phyloP scores from a whole-genome alignment of 1,140 invertebrate species.

The Drosophila pectinifera region DNA sequence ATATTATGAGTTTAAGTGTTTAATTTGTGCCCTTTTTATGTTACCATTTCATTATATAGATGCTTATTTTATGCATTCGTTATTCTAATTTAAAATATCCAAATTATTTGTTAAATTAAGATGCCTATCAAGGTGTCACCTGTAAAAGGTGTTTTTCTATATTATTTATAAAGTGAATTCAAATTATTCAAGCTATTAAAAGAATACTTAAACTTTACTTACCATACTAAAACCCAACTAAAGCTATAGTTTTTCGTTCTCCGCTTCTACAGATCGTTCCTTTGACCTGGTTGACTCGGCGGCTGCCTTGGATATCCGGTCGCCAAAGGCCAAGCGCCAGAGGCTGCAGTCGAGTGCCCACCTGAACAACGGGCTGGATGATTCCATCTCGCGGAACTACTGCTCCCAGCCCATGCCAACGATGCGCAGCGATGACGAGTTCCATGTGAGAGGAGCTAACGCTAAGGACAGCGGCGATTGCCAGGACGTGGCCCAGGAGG shows the following conservation, averaged over 20 bases:
- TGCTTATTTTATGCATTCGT: background rate
- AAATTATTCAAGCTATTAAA: too few species aligned
- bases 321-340: conserved; percentile 74
- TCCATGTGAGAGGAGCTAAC: conserved; percentile 81
- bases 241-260: background rate
- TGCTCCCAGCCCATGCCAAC: conserved; percentile 82
- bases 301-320: conserved; percentile 74
- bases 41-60: conserved; percentile 1
- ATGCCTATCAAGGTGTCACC: too few species aligned
- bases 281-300: conserved; percentile 81
- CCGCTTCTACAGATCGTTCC: conserved; percentile 65
- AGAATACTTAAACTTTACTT: background rate
- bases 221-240: too few species aligned
- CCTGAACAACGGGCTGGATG: conserved; percentile 68
- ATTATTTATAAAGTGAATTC: too few species aligned
- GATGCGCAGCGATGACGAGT: conserved; percentile 73
- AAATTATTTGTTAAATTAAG: too few species aligned
- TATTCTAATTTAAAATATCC: too few species aligned
- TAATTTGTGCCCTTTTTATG: background rate
- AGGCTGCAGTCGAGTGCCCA: conserved; percentile 79
- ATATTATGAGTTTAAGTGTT: conserved; percentile 39
- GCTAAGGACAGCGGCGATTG: conserved; percentile 68
- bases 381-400: conserved; percentile 80
- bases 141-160: background rate
- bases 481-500: conserved; percentile 68